Base-by-base conservation (phyloP, 2,113 vertebrate genomes). In the Callorhinus ursinus region DNA sequence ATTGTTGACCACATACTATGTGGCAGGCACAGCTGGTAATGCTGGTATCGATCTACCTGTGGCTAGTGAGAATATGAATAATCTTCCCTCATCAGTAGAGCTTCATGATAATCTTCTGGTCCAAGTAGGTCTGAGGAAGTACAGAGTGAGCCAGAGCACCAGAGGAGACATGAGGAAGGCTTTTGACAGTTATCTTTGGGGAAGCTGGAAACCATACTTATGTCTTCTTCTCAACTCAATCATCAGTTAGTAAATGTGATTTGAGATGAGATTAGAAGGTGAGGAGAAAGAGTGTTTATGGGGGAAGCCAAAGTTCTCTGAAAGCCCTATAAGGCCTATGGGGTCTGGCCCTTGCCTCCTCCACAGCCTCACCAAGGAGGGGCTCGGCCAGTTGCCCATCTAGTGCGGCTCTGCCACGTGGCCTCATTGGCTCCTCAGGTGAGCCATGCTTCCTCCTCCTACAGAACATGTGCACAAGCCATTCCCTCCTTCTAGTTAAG, bases 31-130 rank as follows among this genome's bases (percentile, higher is more conserved):
- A 67, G 22, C 31, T 22, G 49, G 31, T 7, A 33, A 67, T 12
- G 2, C 16, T 13, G 51, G 19, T 2, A 36, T 57, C 16, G 1
- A 1, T n/a, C 51, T 0, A 19, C 57, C 82, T 5, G 7, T 39
- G 51, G 31, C 55, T 49, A 13, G 1, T 1, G 59, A 77, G 46
- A 46, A 4, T 1, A 4, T 0, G 16, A 22, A 21, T 13, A 1
- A 3, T 8, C 79, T 55, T 55, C 14, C 24, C 21, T 71, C 3
- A 4, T 19, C 2, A 4, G 49, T 15, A 53, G 21, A 42, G 31
- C 57, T 71, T 81, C 46, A 19, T 2, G 49, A 3, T 10, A 19
- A 10, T 33, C 46, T 86, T 69, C 53, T 65, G 39, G 63, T 22
- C 28, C 31, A 5, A 22, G 7, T 1, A 76, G 55, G 26, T 85